phyloP scores from a whole-genome alignment of 1,140 invertebrate species.

The Cheumatopsyche charites region DNA sequence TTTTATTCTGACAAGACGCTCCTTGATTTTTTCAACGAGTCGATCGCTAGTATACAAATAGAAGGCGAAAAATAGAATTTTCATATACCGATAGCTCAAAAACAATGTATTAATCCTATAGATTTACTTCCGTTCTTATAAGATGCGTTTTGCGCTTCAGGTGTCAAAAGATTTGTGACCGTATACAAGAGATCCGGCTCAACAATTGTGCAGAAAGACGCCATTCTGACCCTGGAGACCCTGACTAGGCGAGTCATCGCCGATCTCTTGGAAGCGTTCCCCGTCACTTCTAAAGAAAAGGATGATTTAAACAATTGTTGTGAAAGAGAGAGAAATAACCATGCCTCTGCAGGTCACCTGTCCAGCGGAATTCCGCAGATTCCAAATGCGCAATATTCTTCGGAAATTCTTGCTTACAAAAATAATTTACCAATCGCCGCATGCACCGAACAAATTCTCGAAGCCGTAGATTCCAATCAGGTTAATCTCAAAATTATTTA shows the following conservation, averaged over 20 bases:
- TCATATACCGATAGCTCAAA: too few species aligned
- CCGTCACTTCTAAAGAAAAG: conserved; percentile 73
- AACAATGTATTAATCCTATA: too few species aligned
- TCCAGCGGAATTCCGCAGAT: conserved; percentile 55
- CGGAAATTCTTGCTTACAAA: conserved; percentile 57
- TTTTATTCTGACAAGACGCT: too few species aligned
- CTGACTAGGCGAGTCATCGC: conserved; percentile 65
- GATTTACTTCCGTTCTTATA: too few species aligned
- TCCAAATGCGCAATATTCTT: conserved; percentile 55
- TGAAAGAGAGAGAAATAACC: conserved; percentile 55
- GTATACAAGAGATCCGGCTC: conserved; percentile 77
- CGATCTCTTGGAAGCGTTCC: conserved; percentile 68
- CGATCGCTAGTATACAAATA: too few species aligned
- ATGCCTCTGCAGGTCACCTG: conserved; percentile 53
- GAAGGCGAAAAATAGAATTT: too few species aligned
- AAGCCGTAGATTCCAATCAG: conserved; percentile 57
- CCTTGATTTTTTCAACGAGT: too few species aligned
- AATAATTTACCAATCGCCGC: conserved; percentile 58
- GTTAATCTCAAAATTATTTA: too few species aligned
- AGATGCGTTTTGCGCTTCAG: conserved; percentile 55
- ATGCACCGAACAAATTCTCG: conserved; percentile 56
- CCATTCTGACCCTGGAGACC: conserved; percentile 69
- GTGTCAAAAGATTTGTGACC: conserved; percentile 72
- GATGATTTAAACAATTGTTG: conserved; percentile 57
- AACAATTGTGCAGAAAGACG: conserved; percentile 72